A percentile compares a stretch with the other conserved stretches of the same genome.
Evolutionary conservation across 2,888 invertebrate genomes (phyloP).

Genomic region (Apotomis betuletana): DNA sequence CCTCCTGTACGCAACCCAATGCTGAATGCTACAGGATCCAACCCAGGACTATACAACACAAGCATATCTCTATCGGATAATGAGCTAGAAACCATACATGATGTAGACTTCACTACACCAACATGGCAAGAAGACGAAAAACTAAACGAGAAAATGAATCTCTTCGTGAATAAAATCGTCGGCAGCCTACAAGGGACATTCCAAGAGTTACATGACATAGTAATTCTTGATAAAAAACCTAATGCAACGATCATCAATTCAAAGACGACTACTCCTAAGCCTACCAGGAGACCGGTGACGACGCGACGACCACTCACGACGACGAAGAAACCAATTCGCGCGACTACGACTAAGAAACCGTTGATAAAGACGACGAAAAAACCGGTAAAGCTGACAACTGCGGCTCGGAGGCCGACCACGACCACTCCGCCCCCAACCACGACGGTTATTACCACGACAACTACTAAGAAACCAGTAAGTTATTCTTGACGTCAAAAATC

Average conservation of each 20-base stretch:
- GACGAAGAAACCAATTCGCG: constrained; percentile 71
- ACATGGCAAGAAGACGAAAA: constrained; percentile 89
- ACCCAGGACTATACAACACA: constrained; percentile 75
- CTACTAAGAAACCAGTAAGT: constrained; percentile 72
- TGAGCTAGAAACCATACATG: constrained; percentile 76
- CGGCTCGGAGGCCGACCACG: constrained; percentile 58
- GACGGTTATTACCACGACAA: constrained; percentile 48
- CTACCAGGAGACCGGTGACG: constrained; percentile 67
- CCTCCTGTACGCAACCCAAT: constrained; percentile 94
- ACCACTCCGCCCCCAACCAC: constrained; percentile 56
- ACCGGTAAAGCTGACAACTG: constrained; percentile 67
- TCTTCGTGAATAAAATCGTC: constrained; percentile 92
- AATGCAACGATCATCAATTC: constrained; percentile 63
- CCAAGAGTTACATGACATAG: constrained; percentile 90
- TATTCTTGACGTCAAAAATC: not conserved
- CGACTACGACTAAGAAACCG: constrained; percentile 70
- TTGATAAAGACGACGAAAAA: constrained; percentile 73
- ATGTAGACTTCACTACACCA: constrained; percentile 89
- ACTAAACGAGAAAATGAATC: constrained; percentile 90
- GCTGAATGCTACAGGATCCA: constrained; percentile 87
- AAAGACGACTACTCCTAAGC: constrained; percentile 72
- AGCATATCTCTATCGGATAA: constrained; percentile 81
- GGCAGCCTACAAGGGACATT: constrained; percentile 93
- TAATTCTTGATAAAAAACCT: constrained; percentile 80
- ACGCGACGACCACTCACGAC: constrained; percentile 76